phyloP scores from a whole-genome alignment of 2,888 invertebrate genomes.

The Drosophila tanythrix region DNA sequence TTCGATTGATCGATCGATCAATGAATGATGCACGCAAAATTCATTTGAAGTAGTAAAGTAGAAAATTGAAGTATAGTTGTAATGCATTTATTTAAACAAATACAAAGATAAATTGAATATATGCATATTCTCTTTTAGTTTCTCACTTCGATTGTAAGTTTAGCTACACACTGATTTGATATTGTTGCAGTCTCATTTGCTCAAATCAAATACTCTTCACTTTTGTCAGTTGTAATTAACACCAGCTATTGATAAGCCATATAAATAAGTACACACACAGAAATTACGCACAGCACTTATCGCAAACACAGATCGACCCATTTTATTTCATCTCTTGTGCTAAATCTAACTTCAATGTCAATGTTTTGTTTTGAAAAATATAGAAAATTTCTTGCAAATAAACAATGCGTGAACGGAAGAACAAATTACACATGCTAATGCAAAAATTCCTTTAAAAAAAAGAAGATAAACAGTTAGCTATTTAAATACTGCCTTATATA shows the following conservation, averaged over 20 bases:
- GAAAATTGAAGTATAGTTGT: neutral
- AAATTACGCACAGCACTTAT: constrained; percentile 26
- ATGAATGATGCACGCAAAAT: constrained; percentile 11
- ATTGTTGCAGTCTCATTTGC: constrained; percentile 14
- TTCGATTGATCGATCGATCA: constrained; percentile 28
- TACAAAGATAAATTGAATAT: neutral
- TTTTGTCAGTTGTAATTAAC: constrained; percentile 13
- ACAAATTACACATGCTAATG: neutral
- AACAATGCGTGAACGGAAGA: neutral
- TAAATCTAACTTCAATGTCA: constrained; percentile 68
- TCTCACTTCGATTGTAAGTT: neutral
- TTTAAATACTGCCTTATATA: neutral
- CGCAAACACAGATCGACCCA: constrained; percentile 37
- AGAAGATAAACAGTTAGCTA: too few relatives aligned
- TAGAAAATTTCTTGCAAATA: neutral
- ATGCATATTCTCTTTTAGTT: neutral
- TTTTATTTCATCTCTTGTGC: constrained; percentile 43
- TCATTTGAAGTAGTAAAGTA: neutral
- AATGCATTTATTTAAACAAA: neutral
- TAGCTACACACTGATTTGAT: neutral
- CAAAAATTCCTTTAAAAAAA: neutral
- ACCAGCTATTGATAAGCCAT: constrained; percentile 56
- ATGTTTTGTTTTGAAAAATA: constrained; percentile 32
- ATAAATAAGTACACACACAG: constrained; percentile 21
- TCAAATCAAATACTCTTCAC: constrained; percentile 8